Conservation (phyloP, 2,888 invertebrate genomes). For the Apodemia mormo region DNA sequence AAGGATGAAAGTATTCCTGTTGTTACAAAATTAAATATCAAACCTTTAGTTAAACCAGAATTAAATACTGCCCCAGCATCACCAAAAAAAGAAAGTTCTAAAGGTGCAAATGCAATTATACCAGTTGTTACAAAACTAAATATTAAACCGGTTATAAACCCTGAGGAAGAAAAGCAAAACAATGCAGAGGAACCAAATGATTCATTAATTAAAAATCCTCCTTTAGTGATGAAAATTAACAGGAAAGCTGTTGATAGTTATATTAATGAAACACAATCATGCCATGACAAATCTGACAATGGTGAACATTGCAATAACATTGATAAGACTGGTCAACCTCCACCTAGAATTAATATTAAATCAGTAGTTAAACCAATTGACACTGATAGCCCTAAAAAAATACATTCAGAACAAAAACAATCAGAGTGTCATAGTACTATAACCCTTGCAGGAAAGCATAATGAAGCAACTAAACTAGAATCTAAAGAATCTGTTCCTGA, state of each 20-base stretch:
- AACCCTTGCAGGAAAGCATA: neutral
- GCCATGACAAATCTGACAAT: constrained; percentile 43
- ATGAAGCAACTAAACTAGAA: neutral
- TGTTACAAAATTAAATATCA: constrained; percentile 69
- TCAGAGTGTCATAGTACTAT: constrained; percentile 12
- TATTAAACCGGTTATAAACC: constrained; percentile 77
- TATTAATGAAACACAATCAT: constrained; percentile 47
- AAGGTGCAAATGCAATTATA: constrained; percentile 48
- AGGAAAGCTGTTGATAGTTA: constrained; percentile 63
- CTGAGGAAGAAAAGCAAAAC: constrained; percentile 55
- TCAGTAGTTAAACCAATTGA: constrained; percentile 49
- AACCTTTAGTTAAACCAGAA: constrained; percentile 69
- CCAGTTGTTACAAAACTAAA: constrained; percentile 70
- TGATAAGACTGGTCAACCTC: constrained; percentile 43
- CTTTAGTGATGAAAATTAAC: constrained; percentile 73
- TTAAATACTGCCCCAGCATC: constrained; percentile 56
- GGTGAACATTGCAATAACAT: constrained; percentile 53
- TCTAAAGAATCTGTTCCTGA: neutral
- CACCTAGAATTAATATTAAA: constrained; percentile 64
- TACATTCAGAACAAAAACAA: constrained; percentile 22
- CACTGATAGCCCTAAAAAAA: constrained; percentile 34
- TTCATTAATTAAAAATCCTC: constrained; percentile 59
- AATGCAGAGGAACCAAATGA: constrained; percentile 51
- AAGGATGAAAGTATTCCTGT: constrained; percentile 62
- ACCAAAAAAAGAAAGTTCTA: constrained; percentile 63